phyloP scores from a whole-genome alignment of 2,113 vertebrate genomes.

The Phyllostomus hastatus region DNA sequence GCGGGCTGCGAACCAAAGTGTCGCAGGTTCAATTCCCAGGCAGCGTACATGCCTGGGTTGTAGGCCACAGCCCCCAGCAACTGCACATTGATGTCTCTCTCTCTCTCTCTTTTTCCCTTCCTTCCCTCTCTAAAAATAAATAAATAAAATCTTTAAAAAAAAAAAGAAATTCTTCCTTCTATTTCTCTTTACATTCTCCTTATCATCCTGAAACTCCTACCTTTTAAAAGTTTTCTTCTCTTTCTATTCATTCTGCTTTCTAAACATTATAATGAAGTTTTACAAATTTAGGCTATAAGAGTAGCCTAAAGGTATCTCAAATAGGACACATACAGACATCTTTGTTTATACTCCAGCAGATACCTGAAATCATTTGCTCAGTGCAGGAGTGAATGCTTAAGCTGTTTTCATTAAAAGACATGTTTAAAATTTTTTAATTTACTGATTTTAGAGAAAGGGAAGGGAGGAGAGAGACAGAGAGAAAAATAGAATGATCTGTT shows the following conservation, averaged over 20 bases:
- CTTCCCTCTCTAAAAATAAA: too few species aligned
- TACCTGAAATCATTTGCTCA: conserved; percentile 21
- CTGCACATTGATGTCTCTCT: too few species aligned
- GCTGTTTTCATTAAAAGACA: neutral
- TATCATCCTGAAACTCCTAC: neutral
- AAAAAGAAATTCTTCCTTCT: neutral
- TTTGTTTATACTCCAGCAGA: neutral
- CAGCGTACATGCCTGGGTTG: too few species aligned
- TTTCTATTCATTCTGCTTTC: neutral
- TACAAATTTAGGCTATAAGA: neutral
- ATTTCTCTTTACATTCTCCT: neutral
- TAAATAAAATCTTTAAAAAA: too few species aligned
- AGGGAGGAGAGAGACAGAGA: too few species aligned
- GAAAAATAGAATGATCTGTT: too few species aligned
- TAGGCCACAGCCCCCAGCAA: too few species aligned
- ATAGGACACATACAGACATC: neutral
- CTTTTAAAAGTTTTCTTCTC: neutral
- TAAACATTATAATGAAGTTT: neutral
- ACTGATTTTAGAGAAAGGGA: too few species aligned
- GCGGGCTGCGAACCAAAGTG: too few species aligned
- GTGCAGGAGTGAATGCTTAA: neutral
- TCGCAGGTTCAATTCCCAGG: too few species aligned
- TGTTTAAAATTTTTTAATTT: neutral
- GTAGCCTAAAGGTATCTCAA: neutral
- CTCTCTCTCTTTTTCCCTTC: too few species aligned